Evolutionary conservation across 2,113 vertebrate species (phyloP), one percentile per base, ranked within the genome.

Genomic region (Murina feae): DNA sequence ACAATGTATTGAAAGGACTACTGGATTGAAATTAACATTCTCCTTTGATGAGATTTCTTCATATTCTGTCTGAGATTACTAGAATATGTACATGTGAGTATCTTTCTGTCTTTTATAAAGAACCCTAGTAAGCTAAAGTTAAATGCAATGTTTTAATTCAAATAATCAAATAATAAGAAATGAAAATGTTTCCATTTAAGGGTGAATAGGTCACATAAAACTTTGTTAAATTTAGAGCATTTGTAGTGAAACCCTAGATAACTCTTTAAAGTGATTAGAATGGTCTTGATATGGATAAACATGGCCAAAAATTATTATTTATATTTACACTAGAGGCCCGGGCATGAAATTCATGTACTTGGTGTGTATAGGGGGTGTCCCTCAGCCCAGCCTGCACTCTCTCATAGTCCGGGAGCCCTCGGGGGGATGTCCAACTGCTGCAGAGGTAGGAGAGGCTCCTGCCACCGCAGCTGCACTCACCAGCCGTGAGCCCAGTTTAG

Each of bases 1-100:
- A 98, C 96, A 95, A 86, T 97, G 98, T 98, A 35, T 96, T 65
- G 86, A 76, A 97, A 97, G 91, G 47, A n/a, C 90, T 65, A 47
- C 42, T 93, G 44, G 76, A 32, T 28, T 94, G 72, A 5, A 97
- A 96, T 85, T 96, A 92, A 30, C 95, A 96, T 98, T 96, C 91
- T 97, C 66, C 69, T 97, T 90, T 95, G 37, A 95, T 91, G 58
- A 92, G 69, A 20, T 89, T 91, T 97, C 69, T 88, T 92, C 92
- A 90, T 93, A 96, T 89, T 96, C 16, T 63, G 44, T 63, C 83
- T 97, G 69, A 93, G 89, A 94, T 83, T 78, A 11, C 23, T 60
- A 60, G 58, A 28, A 69, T 10, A 0, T 93, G 81, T 93, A 97
- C 88, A 95, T 91, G 20, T 90, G 95, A 90, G 55, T 1, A 2